Evolutionary conservation across 2,797 vertebrate genomes (phyloP).

Genomic region (Lepilemur septentrionalis): DNA sequence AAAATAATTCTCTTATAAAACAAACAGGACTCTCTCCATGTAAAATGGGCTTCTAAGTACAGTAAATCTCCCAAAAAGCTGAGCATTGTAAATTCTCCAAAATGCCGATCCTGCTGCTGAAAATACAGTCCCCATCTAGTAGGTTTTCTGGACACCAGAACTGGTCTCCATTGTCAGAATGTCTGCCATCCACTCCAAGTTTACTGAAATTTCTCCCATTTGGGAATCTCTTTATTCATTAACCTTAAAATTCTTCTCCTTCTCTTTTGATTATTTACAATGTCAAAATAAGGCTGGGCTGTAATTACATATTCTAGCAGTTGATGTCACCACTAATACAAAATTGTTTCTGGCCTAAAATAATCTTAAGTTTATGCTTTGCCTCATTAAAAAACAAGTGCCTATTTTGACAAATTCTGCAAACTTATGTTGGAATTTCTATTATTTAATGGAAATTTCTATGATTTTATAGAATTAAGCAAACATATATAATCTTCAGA

Average conservation of each 20-base stretch:
- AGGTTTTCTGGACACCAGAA: background rate
- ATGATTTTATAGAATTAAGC: background rate
- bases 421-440: background rate
- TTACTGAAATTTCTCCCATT: background rate
- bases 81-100: background rate
- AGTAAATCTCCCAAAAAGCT: background rate
- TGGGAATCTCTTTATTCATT: background rate
- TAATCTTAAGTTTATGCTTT: background rate
- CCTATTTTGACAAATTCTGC: background rate
- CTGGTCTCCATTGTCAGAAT: background rate
- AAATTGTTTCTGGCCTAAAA: background rate
- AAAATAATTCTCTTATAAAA: background rate
- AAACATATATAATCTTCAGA: background rate
- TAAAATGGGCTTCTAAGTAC: background rate
- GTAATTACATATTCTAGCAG: background rate
- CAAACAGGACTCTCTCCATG: background rate
- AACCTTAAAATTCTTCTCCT: background rate
- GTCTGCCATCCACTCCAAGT: background rate
- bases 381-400: background rate
- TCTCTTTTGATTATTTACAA: background rate
- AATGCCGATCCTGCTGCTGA: background rate
- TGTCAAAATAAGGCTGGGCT: background rate
- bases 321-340: background rate
- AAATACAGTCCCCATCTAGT: background rate
- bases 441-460: conserved; percentile 6